A percentile compares a stretch with the other conserved stretches of the same genome.
Evolutionary conservation across 2,113 vertebrate species (phyloP).

Genomic region (Tetrax tetrax): DNA sequence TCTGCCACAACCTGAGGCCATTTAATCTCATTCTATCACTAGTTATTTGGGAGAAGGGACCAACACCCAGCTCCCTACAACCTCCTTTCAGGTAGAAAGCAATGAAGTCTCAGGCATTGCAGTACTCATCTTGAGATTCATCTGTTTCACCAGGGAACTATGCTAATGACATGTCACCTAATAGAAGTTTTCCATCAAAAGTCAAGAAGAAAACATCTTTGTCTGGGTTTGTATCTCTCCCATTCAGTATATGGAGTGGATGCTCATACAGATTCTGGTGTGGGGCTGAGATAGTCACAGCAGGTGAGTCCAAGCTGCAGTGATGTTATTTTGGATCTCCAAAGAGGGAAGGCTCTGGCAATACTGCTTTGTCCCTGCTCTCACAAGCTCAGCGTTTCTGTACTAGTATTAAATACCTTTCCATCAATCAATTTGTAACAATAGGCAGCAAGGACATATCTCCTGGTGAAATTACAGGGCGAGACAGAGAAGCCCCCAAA

Average conservation of each 20-base stretch:
- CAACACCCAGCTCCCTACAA: too few relatives aligned
- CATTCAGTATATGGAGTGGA: neutral
- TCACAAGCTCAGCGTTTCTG: neutral
- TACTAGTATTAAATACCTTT: neutral
- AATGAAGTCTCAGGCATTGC: neutral
- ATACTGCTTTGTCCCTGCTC: neutral
- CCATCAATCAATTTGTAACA: neutral
- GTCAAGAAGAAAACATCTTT: neutral
- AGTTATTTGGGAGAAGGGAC: too few relatives aligned
- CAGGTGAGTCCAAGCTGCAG: neutral
- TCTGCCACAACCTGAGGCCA: too few relatives aligned
- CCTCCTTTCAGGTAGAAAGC: too few relatives aligned
- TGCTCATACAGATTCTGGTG: neutral
- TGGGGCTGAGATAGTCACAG: neutral
- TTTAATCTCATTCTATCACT: too few relatives aligned
- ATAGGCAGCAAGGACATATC: neutral
- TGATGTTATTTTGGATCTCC: neutral
- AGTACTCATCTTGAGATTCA: neutral
- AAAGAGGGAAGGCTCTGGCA: neutral
- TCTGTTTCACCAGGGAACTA: neutral
- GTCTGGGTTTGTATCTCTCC: neutral
- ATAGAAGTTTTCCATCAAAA: neutral
- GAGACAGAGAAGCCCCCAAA: neutral
- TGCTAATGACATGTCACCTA: neutral
- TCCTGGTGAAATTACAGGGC: neutral